Evolutionary conservation across 2,888 invertebrate species (phyloP), one percentile per base, ranked within the genome.

Genomic region (Graphium colonna): DNA sequence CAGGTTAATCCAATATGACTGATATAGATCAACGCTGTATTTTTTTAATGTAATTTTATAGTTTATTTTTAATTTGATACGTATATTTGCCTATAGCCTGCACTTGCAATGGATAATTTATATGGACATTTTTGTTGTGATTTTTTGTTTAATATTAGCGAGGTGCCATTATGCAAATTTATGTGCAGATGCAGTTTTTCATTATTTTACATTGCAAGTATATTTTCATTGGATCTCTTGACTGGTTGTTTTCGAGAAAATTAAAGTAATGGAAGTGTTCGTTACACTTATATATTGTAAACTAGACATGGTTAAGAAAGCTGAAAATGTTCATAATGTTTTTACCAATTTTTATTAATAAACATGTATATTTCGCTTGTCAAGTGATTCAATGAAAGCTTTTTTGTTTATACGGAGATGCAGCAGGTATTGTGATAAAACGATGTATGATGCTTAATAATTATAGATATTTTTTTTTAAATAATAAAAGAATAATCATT

Each of bases 351-450:
- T 41, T 39, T 31, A 17, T n/a, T 15, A 41, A 47, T 18, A 43
- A 51, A 16, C 41, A 8, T 36, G 13, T 46, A 41, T 43, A 46
- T 41, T 39, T 52, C 41, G 26, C 44, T 73, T 72, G 77, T 77
- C 78, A 68, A 75, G 79, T 59, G 67, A 69, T 76, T 73, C 69
- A 74, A 67, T 61, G 59, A 68, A 70, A 65, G 76, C 76, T 76
- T 76, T 28, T n/a, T 33, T 38, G 12, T 70, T 67, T 70, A 69
- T 71, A 73, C 68, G 67, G 70, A 73, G 65, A 71, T 67, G 74
- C 75, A 72, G 71, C 70, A 69, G 75, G 79, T 81, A 82, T 81
- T 87, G 87, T 87, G 86, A 86, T 88, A 86, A 79, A 79, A 75
- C 77, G 71, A 80, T 82, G 82, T 85, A 81, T 70, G 80, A 84